Conservation (phyloP, 2,113 vertebrate genomes). For the Chaenocephalus aceratus region DNA sequence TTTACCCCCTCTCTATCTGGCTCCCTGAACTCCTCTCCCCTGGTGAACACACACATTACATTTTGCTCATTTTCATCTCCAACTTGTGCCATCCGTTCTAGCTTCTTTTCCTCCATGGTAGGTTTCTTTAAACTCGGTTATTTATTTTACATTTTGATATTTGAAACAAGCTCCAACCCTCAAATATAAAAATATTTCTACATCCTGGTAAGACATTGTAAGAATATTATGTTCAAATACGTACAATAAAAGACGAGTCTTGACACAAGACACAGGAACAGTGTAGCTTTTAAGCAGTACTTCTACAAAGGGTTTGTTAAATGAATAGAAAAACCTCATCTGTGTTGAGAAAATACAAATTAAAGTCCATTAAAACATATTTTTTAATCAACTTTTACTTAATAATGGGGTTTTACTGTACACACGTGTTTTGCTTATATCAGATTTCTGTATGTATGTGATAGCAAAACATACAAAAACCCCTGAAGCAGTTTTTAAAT, state of each 20-base stretch:
- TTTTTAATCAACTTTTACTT: too few relatives aligned
- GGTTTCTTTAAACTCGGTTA: background rate
- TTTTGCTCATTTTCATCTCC: conserved; percentile 51
- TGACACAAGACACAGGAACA: background rate
- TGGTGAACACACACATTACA: conserved; percentile 6
- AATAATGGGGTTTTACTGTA: too few relatives aligned
- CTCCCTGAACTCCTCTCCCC: conserved; percentile 34
- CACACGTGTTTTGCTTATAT: background rate
- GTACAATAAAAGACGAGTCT: background rate
- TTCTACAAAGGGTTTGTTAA: background rate
- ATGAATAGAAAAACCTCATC: too few relatives aligned
- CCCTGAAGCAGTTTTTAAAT: background rate
- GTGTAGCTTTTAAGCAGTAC: background rate
- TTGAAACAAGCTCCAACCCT: background rate
- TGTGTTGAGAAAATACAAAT: too few relatives aligned
- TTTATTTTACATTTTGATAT: conserved; percentile 28
- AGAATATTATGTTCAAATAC: background rate
- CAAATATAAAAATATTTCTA: background rate
- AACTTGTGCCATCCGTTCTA: conserved; percentile 35
- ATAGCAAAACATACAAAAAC: background rate
- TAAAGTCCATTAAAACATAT: too few relatives aligned
- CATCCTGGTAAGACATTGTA: background rate
- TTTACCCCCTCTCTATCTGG: conserved; percentile 11
- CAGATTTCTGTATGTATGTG: background rate
- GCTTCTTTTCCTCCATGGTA: conserved; percentile 7